Conservation (phyloP, 2,888 invertebrate genomes). For the Cryptosula pallasiana region DNA sequence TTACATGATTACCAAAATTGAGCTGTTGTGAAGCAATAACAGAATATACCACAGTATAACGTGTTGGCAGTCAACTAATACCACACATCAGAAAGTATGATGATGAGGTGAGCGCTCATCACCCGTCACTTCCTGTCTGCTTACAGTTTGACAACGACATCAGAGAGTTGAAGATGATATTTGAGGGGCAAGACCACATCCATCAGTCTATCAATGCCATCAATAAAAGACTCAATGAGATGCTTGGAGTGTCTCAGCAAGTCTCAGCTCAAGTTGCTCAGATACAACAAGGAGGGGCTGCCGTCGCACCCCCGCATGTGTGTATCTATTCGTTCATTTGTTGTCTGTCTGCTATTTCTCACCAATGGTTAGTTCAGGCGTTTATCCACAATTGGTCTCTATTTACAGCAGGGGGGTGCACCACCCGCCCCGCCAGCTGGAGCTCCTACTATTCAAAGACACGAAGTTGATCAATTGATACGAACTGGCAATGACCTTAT, state of each 20-base stretch:
- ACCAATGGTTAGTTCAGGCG: no score
- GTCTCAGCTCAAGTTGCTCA: background rate
- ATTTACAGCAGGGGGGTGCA: no score
- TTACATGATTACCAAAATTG: no score
- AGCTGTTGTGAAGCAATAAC: no score
- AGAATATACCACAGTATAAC: no score
- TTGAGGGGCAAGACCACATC: constrained; percentile 80
- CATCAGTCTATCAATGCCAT: constrained; percentile 69
- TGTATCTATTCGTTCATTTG: no score
- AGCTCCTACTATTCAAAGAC: background rate
- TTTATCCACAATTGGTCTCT: no score
- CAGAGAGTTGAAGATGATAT: constrained; percentile 86
- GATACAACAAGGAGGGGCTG: background rate
- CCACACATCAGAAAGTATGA: no score
- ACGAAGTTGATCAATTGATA: constrained; percentile 7
- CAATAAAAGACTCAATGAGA: constrained; percentile 71
- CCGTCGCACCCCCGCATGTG: background rate
- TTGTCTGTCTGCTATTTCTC: no score
- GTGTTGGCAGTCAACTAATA: no score
- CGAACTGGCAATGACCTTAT: constrained; percentile 2
- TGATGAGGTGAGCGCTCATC: no score
- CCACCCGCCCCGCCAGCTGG: background rate
- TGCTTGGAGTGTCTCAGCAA: constrained; percentile 58
- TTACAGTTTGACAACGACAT: background rate
- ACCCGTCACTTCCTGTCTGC: no score